phyloP scores from a whole-genome alignment of 2,888 invertebrate species.

The Yponomeuta sedellus region DNA sequence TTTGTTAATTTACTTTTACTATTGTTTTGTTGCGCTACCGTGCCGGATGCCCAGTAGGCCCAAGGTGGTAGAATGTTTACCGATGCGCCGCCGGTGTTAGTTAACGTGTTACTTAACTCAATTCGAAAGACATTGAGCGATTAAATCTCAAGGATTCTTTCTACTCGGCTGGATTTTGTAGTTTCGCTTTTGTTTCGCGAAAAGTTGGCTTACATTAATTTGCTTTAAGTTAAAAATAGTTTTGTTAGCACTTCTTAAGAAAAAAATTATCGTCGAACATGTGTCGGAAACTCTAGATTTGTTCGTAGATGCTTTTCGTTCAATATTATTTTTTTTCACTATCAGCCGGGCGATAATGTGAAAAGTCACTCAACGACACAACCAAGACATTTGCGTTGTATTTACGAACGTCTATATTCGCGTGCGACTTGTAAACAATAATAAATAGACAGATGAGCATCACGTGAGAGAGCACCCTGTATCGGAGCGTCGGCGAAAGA shows the following conservation, averaged over 20 bases:
- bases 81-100: background rate
- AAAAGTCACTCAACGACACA: background rate
- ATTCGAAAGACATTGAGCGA: background rate
- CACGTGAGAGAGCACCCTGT: background rate
- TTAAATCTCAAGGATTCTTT: conserved; percentile 3
- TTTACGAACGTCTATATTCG: background rate
- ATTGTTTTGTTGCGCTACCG: too few species aligned
- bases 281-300: too few species aligned
- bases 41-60: background rate
- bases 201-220: background rate
- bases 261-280: too few species aligned
- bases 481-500: background rate
- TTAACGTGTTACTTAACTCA: background rate
- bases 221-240: too few species aligned
- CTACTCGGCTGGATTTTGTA: background rate
- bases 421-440: background rate
- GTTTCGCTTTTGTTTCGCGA: background rate
- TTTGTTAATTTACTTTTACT: too few species aligned
- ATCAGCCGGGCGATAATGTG: too few species aligned
- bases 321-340: too few species aligned
- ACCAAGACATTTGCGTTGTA: background rate
- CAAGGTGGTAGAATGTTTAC: background rate
- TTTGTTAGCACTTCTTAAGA: too few species aligned
- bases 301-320: too few species aligned
- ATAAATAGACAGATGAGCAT: background rate